Base-by-base conservation (phyloP, 2,797 vertebrate genomes). In the Girardinus metallicus region DNA sequence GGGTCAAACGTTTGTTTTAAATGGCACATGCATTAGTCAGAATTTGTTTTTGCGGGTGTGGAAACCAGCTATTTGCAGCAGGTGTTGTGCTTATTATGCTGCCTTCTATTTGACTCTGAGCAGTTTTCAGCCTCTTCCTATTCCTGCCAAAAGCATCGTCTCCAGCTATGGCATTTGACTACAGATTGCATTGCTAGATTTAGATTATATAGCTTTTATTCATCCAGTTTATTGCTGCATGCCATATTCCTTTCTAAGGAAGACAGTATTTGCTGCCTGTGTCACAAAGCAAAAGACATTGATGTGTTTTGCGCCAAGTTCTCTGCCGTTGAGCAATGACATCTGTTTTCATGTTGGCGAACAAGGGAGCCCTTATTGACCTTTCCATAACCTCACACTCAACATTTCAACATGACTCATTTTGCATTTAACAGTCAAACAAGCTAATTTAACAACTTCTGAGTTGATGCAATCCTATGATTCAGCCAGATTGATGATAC, bases 171-270 rank as follows among this genome's bases (percentile, higher is more conserved):
- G 62, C 76, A 83, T 89, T 90, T 85, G 62, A 86, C 76, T 80
- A 51, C 62, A 80, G 75, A 85, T 87, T 81, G 75, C 82, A 83
- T 82, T 89, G 80, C 82, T 47, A 75, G 9, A 53, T 84, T 85
- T 79, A 76, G 31, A 43, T 78, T 80, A 26, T 70, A 62, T 53
- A 81, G 79, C 78, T 86, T 87, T 87, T 70, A 88, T 87, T 80
- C 76, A 78, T 55, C 60, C 39, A 26, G 84, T 74, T 86, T 83
- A 93, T 91, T 89, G 87, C 88, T 81, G 74, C 86, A 75, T 87
- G 80, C 73, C 31, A 34, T 74, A 71, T 74, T 86, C 75, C 72
- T 84, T 87, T 91, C 86, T 44, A 86, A 39, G 4, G 1, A 82
- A 81, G 82, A 81, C 78, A 73, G 73, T 4, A 71, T 88, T 83